Evolutionary conservation across 2,113 vertebrate genomes (phyloP).

Genomic region (Dipodomys stephensi): DNA sequence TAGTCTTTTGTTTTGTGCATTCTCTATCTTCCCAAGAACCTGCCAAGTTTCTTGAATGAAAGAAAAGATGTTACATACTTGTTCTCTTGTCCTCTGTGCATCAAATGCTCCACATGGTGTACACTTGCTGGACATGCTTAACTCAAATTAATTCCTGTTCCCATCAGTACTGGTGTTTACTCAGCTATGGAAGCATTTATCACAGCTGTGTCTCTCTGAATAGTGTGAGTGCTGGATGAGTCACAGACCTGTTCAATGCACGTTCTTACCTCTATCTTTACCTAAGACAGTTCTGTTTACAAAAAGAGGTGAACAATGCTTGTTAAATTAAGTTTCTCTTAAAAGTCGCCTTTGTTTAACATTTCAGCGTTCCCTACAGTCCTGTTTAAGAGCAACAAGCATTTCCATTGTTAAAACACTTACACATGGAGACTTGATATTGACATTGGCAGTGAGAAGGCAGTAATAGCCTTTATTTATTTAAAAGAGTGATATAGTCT

Average conservation of each 20-base stretch:
- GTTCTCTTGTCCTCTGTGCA: not conserved
- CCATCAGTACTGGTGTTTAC: not conserved
- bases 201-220: not conserved
- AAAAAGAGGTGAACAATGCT: conserved; percentile 43
- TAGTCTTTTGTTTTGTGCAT: not conserved
- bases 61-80: not conserved
- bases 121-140: not conserved
- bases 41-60: not conserved
- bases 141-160: not conserved
- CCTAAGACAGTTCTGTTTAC: conserved; percentile 30
- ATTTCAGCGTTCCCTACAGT: not conserved
- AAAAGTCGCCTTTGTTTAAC: conserved; percentile 42
- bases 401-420: conserved; percentile 34
- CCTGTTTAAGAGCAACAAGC: conserved; percentile 24
- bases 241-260: not conserved
- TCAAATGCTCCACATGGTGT: not conserved
- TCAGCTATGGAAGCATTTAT: not conserved
- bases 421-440: not conserved
- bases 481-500: conserved; percentile 22
- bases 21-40: not conserved
- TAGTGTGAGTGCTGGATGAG: conserved; percentile 29
- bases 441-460: not conserved
- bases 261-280: conserved; percentile 22
- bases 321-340: conserved; percentile 53
- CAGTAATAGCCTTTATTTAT: conserved; percentile 38